Conservation (phyloP, 1,140 invertebrate genomes). For the Drosophila tani region DNA sequence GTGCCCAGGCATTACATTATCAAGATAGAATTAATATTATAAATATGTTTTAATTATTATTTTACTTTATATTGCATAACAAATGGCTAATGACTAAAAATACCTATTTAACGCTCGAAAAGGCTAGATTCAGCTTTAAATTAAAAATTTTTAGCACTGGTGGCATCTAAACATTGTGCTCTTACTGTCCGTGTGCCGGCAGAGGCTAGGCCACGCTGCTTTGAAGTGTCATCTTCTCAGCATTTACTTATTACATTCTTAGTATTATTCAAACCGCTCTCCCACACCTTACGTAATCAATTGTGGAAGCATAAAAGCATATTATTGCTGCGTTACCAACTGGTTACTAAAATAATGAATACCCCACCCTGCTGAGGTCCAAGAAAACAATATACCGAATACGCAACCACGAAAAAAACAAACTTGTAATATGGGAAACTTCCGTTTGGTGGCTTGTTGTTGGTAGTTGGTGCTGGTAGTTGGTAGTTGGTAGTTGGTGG, state of each 20-base stretch:
- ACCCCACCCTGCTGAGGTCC: not conserved
- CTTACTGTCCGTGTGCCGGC: too few species aligned
- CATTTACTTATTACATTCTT: not conserved
- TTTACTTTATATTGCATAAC: too few species aligned
- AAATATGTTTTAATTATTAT: too few species aligned
- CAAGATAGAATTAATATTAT: too few species aligned
- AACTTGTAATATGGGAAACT: conserved; percentile 45
- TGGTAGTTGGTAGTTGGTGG: conserved; percentile 3
- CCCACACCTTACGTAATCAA: not conserved
- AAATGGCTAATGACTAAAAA: too few species aligned
- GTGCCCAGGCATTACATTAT: too few species aligned
- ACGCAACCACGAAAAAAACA: conserved; percentile 15
- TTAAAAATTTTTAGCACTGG: too few species aligned
- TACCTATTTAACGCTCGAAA: too few species aligned
- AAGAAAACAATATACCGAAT: conserved; percentile 19
- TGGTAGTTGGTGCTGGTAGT: conserved; percentile 4
- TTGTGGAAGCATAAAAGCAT: too few species aligned
- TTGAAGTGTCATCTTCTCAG: not conserved
- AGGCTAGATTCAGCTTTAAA: too few species aligned
- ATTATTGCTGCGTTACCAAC: not conserved
- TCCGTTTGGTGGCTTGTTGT: conserved; percentile 32
- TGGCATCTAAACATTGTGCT: too few species aligned
- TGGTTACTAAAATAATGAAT: not conserved
- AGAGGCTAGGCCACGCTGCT: too few species aligned
- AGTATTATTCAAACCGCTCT: not conserved